Base-by-base conservation (phyloP, 2,888 invertebrate species). In the Meliscaeva auricollis region DNA sequence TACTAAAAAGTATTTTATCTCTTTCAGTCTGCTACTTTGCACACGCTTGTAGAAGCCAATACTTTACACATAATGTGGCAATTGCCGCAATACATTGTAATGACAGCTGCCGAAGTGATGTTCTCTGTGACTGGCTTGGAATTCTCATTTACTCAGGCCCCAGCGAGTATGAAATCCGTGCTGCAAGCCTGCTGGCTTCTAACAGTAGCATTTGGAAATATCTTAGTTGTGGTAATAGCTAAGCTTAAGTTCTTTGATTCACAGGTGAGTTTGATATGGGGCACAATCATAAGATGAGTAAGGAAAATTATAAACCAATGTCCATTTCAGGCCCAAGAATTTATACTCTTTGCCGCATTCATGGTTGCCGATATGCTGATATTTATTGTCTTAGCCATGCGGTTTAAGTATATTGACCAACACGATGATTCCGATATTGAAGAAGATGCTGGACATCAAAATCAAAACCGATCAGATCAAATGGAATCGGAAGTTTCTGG, bases 141-240 rank as follows among this genome's bases (percentile, higher is more conserved):
- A 90, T 99, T 99, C 92, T 97, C 98, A 0, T 99, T 98, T 92
- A 97, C 98, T 0, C 98, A 97, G 93, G 97, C 99, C 0, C 98
- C 99, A 0, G 91, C 94, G 5, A 96, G 95, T 87, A 98, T 99
- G 98, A 99, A 99, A 92, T 97, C 98, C 0, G 96, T 99, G 0
- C 92, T 99, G 62, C 96, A 97, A 91, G 98, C 99, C 0, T 95
- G 96, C 13, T 99, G 98, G 97, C 93, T 98, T 13, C 93, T 99
- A 68, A 98, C 98, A 0, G 97, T 97, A 0, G 98, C 98, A 0
- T 94, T 98, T 89, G 99, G 99, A 50, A 99, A 99, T 92, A 93
- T 99, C 38, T 95, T 99, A 74, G 98, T 99, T 0, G 96, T 98
- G 38, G 94, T 98, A 69, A 90, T 90, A 35, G 91, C 92, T 1